Evolutionary conservation across 2,888 invertebrate genomes (phyloP), one percentile per base, ranked within the genome.

Genomic region (Oxyteleia sp.): DNA sequence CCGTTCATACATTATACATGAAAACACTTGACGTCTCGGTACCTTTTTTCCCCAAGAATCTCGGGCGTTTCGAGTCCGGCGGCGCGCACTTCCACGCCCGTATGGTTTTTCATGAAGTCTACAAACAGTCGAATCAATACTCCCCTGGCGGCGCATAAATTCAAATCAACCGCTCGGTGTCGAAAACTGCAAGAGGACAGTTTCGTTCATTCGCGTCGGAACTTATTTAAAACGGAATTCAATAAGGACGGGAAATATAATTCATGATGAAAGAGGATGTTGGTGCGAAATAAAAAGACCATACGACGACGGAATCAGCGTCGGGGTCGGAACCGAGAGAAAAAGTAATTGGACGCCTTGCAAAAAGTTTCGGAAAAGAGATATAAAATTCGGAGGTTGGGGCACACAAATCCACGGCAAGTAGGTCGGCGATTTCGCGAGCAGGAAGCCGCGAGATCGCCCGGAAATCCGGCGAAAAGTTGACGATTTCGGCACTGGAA

Each of bases 1-100:
- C 84, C 85, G 85, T 85, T 88, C 88, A 91, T 91, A 87, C 90
- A 91, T 91, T 90, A 91, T 89, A 91, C 91, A 91, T 91, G 90
- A 86, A 90, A 89, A 90, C 86, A 84, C 88, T 88, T 87, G 84
- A 85, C 86, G 85, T 85, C 87, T 85, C 68, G 49, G 86, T 81
- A 76, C 85, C 87, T 74, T 89, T 90, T 88, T 89, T 88, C 88
- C 72, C 72, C 55, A 63, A 82, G 86, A 88, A 86, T 87, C 87
- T 64, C 84, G 51, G 23, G 78, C 71, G 68, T 63, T 85, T 84
- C 64, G 49, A 43, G 80, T 72, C 79, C 69, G 64, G 45, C 41
- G 41, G 63, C 63, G 78, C 69, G 53, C 63, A 78, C 69, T 69
- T 69, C 63, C 63, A 61, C 69, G 61, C 68, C 61, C 61, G 68